Percentiles rank a stretch among this genome's conserved stretches.
These are phyloP conservation scores for Cheilosia scutellata DNA, from an alignment of 2,888 invertebrate genomes.

Conservation along the genomic window DNA sequence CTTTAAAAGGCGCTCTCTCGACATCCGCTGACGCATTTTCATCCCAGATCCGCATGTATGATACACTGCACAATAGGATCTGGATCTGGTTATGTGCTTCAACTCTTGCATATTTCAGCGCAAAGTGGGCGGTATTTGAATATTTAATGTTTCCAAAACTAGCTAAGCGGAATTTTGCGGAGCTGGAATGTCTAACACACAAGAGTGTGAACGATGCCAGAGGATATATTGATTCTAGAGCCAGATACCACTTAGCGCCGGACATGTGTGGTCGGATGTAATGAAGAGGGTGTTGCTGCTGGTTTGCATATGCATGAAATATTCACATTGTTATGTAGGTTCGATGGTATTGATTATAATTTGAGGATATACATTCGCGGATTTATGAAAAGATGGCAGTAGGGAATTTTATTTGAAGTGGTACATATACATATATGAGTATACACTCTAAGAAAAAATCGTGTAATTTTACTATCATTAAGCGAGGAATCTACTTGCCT, in stretches of 20 bases:
- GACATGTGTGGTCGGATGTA: slow-evolving; percentile 36
- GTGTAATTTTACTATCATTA: too few species aligned
- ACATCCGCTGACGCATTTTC: slow-evolving; percentile 55
- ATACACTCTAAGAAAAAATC: too few species aligned
- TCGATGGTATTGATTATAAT: slow-evolving; percentile 6
- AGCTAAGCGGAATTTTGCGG: not conserved
- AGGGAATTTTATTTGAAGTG: too few species aligned
- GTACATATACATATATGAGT: too few species aligned
- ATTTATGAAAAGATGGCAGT: too few species aligned
- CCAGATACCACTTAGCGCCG: slow-evolving; percentile 56
- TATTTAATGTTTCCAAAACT: slow-evolving; percentile 44
- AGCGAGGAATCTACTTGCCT: too few species aligned
- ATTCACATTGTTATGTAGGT: not conserved
- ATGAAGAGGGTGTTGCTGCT: not conserved
- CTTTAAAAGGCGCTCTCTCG: slow-evolving; percentile 15
- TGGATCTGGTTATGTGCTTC: slow-evolving; percentile 9
- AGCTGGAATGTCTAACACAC: slow-evolving; percentile 10
- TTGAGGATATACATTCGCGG: not conserved
- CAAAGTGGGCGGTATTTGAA: slow-evolving; percentile 26
- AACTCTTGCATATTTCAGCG: slow-evolving; percentile 27
- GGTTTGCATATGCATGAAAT: slow-evolving; percentile 24
- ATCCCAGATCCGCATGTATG: slow-evolving; percentile 5
- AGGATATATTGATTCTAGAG: slow-evolving; percentile 57
- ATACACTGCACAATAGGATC: slow-evolving; percentile 15
- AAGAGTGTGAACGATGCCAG: slow-evolving; percentile 33